A percentile compares a stretch with the other conserved stretches of the same genome.
Conservation (phyloP, 1,140 invertebrate genomes). For the Odontomachus brunneus region DNA sequence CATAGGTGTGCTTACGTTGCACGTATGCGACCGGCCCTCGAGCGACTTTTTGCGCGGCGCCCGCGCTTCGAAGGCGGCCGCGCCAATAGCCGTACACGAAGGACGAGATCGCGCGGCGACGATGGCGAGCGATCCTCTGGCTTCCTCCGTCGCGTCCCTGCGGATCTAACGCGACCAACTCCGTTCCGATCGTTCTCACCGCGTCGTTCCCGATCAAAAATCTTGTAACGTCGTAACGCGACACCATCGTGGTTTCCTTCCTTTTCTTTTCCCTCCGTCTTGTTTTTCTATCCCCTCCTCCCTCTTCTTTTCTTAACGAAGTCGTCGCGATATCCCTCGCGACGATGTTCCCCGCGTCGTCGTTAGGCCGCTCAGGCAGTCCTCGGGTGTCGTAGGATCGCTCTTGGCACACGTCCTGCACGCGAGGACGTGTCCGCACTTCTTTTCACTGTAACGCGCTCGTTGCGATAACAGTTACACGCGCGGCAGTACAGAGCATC, state of each 20-base stretch:
- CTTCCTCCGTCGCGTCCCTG: conserved; percentile 22
- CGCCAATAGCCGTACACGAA: conserved; percentile 49
- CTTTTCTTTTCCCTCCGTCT: not conserved
- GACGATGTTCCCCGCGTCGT: conserved; percentile 3
- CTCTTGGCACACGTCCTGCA: conserved; percentile 35
- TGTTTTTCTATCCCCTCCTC: too few species aligned
- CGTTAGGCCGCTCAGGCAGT: not conserved
- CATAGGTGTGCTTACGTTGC: conserved; percentile 33
- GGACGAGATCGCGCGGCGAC: conserved; percentile 42
- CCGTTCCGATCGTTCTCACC: conserved; percentile 48
- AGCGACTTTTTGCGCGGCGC: conserved; percentile 81
- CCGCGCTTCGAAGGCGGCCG: conserved; percentile 45
- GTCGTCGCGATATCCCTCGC: not conserved
- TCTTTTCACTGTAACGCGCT: conserved; percentile 47
- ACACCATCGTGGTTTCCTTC: conserved; percentile 15
- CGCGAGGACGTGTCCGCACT: conserved; percentile 31
- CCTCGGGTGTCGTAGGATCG: conserved; percentile 27
- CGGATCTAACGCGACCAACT: conserved; percentile 22
- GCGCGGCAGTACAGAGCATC: conserved; percentile 26
- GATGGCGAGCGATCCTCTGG: conserved; percentile 66
- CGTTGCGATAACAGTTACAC: conserved; percentile 49
- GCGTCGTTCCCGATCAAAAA: conserved; percentile 45
- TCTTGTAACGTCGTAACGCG: not conserved
- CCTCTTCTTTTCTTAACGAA: not conserved
- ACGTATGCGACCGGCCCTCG: conserved; percentile 57